Conservation (phyloP, 2,113 vertebrate species). For the Oxygymnocypris stewartii region DNA sequence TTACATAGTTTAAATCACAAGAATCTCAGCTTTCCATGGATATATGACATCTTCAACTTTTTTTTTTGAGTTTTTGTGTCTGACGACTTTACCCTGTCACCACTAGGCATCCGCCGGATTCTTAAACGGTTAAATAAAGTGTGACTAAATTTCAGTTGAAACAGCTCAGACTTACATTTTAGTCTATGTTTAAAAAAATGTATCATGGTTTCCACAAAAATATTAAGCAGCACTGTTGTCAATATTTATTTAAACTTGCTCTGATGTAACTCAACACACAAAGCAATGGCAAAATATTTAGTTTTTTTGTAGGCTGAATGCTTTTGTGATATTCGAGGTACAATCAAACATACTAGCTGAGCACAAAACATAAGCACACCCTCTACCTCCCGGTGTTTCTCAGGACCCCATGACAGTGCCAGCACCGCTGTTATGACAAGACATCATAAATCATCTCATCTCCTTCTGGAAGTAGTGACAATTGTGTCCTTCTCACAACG, state of each 20-base stretch:
- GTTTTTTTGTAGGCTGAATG: background rate
- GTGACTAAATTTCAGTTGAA: no score
- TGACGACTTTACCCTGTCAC: no score
- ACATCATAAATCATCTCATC: constrained; percentile 78
- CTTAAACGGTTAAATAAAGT: no score
- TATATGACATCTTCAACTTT: no score
- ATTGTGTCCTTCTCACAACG: constrained; percentile 74
- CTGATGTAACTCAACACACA: background rate
- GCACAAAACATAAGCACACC: constrained; percentile 22
- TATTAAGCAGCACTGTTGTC: background rate
- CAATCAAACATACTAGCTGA: constrained; percentile 34
- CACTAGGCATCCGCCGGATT: no score
- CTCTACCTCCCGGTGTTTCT: constrained; percentile 34
- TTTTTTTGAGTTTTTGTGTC: no score
- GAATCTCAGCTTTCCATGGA: no score
- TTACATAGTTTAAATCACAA: no score
- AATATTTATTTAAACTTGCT: background rate
- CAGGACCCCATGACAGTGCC: constrained; percentile 36
- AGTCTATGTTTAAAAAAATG: background rate
- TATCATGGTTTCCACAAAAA: background rate
- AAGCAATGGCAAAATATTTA: background rate
- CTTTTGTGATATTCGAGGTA: background rate
- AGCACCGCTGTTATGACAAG: constrained; percentile 63
- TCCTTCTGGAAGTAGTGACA: constrained; percentile 69
- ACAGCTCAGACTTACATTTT: no score